phyloP scores from a whole-genome alignment of 2,797 vertebrate genomes.

The Podarcis lilfordi region DNA sequence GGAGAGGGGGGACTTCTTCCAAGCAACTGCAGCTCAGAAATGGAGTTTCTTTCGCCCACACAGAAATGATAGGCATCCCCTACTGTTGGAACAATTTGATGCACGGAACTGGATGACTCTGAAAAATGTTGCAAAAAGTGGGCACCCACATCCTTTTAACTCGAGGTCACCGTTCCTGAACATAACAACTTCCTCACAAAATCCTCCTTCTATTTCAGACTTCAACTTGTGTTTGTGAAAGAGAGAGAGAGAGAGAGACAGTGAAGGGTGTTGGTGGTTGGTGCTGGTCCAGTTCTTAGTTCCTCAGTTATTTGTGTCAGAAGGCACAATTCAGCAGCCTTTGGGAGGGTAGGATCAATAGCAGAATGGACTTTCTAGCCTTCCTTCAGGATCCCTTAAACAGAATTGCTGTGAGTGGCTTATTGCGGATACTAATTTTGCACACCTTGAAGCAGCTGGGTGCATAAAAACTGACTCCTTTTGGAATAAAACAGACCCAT shows the following conservation, averaged over 20 bases:
- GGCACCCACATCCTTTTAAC: too few relatives aligned
- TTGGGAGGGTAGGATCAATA: not conserved
- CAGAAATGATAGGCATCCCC: not conserved
- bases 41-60: not conserved
- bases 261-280: not conserved
- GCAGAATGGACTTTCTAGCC: not conserved
- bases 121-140: not conserved
- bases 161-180: not conserved
- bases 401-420: not conserved
- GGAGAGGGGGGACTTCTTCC: not conserved
- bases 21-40: not conserved
- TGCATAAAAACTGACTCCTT: too few relatives aligned
- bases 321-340: not conserved
- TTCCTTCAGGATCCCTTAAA: not conserved
- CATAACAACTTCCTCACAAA: not conserved
- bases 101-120: not conserved
- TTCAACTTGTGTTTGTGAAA: too few relatives aligned
- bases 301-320: fast-evolving
- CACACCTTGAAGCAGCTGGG: too few relatives aligned
- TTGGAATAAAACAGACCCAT: too few relatives aligned
- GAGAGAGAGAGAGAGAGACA: too few relatives aligned
- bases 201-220: not conserved
- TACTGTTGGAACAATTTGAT: slow-evolving; percentile 1
- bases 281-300: too few relatives aligned
- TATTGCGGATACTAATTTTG: too few relatives aligned